Evolutionary conservation across 2,797 vertebrate genomes (phyloP), one percentile per base, ranked within the genome.

Genomic region (Urocyon cinereoargenteus): DNA sequence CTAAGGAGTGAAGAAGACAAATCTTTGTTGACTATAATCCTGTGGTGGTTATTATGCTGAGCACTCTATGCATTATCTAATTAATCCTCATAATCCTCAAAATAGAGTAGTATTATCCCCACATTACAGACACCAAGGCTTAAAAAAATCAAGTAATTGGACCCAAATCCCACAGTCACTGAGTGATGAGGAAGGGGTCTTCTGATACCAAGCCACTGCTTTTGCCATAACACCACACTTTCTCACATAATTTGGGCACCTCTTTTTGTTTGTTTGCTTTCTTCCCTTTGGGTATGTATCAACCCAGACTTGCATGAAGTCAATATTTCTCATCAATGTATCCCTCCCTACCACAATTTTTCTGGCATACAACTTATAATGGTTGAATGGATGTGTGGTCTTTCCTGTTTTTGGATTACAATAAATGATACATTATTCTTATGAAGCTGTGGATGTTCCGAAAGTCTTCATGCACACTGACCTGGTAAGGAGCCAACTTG

Each of bases 131-230:
- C 5, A 70, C n/a, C 9, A 26, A 96, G 78, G 51, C 34, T 90
- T 96, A 61, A 87, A 51, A 72, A 93, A 86, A 77, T 77, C 59
- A 90, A 86, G 72, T 78, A 86, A 94, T 72, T 91, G 40, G 85
- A 75, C 53, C 66, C 72, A 94, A 55, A 88, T 86, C 55, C 62
- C 62, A 85, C 7, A 86, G n/a, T 64, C n/a, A 21, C 40, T 6
- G 26, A n/a, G 55, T 40, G 16, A 51, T 31, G 3, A 45, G 45
- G 62, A 53, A 22, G 40, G 61, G 6, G 4, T 57, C 16, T 96
- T 57, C 31, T 4, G 28, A 55, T 16, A n/a, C 15, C 34, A 86
- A 31, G 22, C 26, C 70, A 40, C 26, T 36, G n/a, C 6, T 72
- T 62, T 86, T 78, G 24, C 13, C 49, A 15, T 1, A 16, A 49